These are phyloP conservation scores for Drosophila persimilis DNA, from an alignment of 1,140 invertebrate genomes.

Conservation along the genomic window DNA sequence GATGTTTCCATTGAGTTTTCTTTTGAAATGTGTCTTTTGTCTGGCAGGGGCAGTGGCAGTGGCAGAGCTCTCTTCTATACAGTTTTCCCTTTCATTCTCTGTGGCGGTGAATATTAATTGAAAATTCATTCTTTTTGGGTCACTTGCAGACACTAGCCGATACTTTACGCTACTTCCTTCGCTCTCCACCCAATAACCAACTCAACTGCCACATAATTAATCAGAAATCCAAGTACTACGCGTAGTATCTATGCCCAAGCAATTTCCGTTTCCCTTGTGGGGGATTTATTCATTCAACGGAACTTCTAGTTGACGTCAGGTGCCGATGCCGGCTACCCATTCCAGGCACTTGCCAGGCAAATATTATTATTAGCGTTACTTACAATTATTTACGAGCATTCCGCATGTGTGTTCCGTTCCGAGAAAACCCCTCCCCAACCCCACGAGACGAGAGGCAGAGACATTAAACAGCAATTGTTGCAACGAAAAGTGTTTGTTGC, in stretches of 20 bases:
- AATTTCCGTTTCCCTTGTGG: conserved; percentile 21
- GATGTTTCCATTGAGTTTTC: conserved; percentile 43
- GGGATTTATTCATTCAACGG: conserved; percentile 22
- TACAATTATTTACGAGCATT: conserved; percentile 58
- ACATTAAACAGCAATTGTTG: conserved; percentile 68
- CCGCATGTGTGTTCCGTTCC: conserved; percentile 26
- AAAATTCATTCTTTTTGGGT: conserved; percentile 2
- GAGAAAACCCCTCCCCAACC: conserved; percentile 5
- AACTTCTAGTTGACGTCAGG: conserved; percentile 32
- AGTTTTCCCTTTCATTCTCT: conserved; percentile 15
- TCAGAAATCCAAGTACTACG: background rate
- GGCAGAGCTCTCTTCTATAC: background rate
- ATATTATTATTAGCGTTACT: conserved; percentile 64
- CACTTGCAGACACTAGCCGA: background rate
- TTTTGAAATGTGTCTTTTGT: conserved; percentile 53
- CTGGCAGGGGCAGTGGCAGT: background rate
- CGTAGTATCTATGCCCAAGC: conserved; percentile 7
- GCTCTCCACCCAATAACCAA: background rate
- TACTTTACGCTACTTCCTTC: background rate
- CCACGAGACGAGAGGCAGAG: conserved; percentile 35
- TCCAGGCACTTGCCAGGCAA: conserved; percentile 18
- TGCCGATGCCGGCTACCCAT: background rate
- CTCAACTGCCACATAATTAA: conserved; percentile 9
- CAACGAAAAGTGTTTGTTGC: conserved; percentile 2
- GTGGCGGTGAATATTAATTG: conserved; percentile 9